Conservation (phyloP, 2,797 vertebrate genomes). For the Tokudaia tokunoshimensis region DNA sequence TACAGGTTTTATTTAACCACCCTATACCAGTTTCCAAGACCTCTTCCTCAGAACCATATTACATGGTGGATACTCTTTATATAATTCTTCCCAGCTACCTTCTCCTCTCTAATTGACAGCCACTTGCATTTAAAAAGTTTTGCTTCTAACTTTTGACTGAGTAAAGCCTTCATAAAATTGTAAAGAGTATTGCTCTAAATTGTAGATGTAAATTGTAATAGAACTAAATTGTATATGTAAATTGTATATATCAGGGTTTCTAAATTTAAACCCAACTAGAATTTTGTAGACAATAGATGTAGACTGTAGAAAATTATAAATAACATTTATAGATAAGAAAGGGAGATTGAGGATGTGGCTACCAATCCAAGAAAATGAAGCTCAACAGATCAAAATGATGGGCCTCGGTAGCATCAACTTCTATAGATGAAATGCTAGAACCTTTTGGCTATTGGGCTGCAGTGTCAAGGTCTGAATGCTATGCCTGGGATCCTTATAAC, state of each 20-base stretch:
- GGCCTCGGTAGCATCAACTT: background rate
- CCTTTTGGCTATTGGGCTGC: no score
- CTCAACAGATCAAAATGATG: accelerated
- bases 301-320: background rate
- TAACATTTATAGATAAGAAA: background rate
- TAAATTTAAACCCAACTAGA: constrained; percentile 17
- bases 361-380: background rate
- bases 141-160: constrained; percentile 15
- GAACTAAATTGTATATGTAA: background rate
- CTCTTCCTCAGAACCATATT: background rate
- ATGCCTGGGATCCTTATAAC: background rate
- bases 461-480: background rate
- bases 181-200: background rate
- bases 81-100: background rate
- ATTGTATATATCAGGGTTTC: background rate
- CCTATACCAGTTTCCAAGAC: background rate
- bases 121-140: background rate
- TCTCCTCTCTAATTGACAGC: background rate
- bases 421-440: background rate
- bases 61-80: background rate
- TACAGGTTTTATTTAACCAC: background rate
- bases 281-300: background rate
- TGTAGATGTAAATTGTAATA: background rate
- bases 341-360: background rate
- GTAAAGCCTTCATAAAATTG: background rate